These are phyloP conservation scores for Melanostoma mellinum DNA, from an alignment of 2,888 invertebrate genomes.

Conservation along the genomic window DNA sequence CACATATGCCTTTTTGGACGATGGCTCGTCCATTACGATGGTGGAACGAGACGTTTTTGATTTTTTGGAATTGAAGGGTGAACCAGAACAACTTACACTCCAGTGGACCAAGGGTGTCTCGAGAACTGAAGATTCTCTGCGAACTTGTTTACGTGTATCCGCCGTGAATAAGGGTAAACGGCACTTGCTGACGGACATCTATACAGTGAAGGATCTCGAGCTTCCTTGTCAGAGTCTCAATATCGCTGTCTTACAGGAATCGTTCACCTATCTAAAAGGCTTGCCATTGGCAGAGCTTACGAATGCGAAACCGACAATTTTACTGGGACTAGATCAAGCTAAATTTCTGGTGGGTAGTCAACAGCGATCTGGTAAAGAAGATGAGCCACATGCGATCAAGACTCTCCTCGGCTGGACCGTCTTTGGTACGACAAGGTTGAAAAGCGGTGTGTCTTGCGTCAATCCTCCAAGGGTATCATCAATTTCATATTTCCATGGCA, in stretches of 20 bases:
- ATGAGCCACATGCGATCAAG: too few relatives aligned
- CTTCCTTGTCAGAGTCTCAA: background rate
- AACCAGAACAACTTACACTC: conserved; percentile 8
- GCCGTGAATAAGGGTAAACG: conserved; percentile 13
- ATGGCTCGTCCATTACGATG: conserved; percentile 32
- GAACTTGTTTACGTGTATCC: conserved; percentile 7
- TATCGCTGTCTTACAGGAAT: background rate
- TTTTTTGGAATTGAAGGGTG: conserved; percentile 11
- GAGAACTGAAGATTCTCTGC: conserved; percentile 3
- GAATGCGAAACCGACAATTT: too few relatives aligned
- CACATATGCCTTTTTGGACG: conserved; percentile 29
- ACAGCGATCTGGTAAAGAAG: too few relatives aligned
- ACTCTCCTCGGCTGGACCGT: too few relatives aligned
- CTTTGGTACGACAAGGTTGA: too few relatives aligned
- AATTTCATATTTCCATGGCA: too few relatives aligned
- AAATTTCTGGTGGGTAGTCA: too few relatives aligned
- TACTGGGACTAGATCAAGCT: too few relatives aligned
- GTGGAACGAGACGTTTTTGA: conserved; percentile 17
- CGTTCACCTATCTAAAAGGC: background rate
- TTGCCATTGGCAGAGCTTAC: too few relatives aligned
- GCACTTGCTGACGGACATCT: conserved; percentile 8
- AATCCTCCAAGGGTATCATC: too few relatives aligned
- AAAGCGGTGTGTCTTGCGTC: too few relatives aligned
- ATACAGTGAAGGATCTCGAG: conserved; percentile 1
- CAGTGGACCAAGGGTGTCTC: conserved; percentile 19